A percentile compares a stretch with the other conserved stretches of the same genome.
Conservation (phyloP, 2,888 invertebrate genomes). For the Drosophila prostipennis region DNA sequence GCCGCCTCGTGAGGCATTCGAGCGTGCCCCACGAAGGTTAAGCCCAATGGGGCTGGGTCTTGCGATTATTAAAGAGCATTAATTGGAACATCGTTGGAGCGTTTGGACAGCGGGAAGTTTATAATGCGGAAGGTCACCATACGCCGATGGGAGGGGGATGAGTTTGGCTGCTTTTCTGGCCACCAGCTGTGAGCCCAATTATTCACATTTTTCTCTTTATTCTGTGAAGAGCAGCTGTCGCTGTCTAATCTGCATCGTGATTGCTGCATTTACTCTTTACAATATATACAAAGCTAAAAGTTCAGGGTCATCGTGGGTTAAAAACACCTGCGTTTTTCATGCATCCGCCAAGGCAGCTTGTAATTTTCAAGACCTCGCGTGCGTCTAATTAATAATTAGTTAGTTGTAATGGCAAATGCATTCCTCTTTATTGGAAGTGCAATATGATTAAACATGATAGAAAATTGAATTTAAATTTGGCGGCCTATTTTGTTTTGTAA, state of each 20-base stretch:
- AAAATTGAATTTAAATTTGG: conserved; percentile 4
- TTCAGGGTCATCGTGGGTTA: conserved; percentile 60
- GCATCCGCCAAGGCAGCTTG: conserved; percentile 26
- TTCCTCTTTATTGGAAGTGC: neutral
- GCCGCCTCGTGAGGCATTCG: conserved; percentile 56
- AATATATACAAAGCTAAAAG: conserved; percentile 39
- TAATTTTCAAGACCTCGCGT: conserved; percentile 30
- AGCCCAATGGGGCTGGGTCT: conserved; percentile 21
- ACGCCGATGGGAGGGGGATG: conserved; percentile 5
- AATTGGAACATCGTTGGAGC: conserved; percentile 69
- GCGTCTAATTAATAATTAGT: conserved; percentile 21
- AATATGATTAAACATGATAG: neutral
- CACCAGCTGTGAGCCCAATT: conserved; percentile 23
- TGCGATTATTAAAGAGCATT: conserved; percentile 54
- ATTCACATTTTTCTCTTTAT: conserved; percentile 23
- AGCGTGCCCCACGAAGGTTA: conserved; percentile 57
- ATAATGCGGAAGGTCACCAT: conserved; percentile 16
- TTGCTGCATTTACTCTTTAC: conserved; percentile 10
- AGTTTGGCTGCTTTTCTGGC: conserved; percentile 7
- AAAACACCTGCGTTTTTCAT: conserved; percentile 60
- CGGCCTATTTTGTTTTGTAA: neutral
- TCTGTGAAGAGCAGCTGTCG: conserved; percentile 30
- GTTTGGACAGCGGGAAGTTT: conserved; percentile 39
- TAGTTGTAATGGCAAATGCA: neutral
- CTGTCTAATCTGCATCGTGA: conserved; percentile 32